These are phyloP conservation scores for Diogma glabrata DNA, from an alignment of 2,888 invertebrate genomes.

Conservation along the genomic window DNA sequence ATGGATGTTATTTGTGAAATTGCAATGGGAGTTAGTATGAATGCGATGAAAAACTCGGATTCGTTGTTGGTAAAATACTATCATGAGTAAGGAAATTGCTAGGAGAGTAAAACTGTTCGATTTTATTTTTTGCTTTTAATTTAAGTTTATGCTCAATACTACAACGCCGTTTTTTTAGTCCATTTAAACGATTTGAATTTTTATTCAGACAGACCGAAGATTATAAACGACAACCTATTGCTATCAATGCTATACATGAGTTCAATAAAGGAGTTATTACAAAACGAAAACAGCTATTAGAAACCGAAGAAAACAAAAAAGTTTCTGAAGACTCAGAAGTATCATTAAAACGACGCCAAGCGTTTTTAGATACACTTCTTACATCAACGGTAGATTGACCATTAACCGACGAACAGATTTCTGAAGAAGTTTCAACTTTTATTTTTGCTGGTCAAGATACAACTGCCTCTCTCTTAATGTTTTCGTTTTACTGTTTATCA, in stretches of 20 bases:
- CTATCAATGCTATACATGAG: conserved; percentile 29
- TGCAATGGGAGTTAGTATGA: too few species aligned
- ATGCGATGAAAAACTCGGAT: too few species aligned
- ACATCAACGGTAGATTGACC: conserved; percentile 28
- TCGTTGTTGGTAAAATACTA: too few species aligned
- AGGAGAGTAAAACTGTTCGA: too few species aligned
- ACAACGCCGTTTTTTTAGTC: conserved; percentile 26
- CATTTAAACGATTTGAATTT: conserved; percentile 28
- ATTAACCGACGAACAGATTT: conserved; percentile 26
- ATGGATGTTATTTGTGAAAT: conserved; percentile 38
- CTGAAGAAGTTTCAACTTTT: conserved; percentile 34
- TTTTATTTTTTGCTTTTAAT: neutral
- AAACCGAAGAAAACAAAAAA: too few species aligned
- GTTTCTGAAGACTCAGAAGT: too few species aligned
- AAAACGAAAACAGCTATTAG: too few species aligned
- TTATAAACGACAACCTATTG: conserved; percentile 24
- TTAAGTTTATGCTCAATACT: conserved; percentile 26
- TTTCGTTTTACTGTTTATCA: conserved; percentile 40
- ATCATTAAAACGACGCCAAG: conserved; percentile 23
- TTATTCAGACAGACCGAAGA: conserved; percentile 26
- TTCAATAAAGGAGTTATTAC: too few species aligned
- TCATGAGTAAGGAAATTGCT: too few species aligned
- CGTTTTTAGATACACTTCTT: conserved; percentile 30
- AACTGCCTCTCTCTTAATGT: conserved; percentile 44
- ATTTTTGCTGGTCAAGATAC: conserved; percentile 45